phyloP scores from a whole-genome alignment of 2,113 vertebrate genomes.

The Salminus brasiliensis region DNA sequence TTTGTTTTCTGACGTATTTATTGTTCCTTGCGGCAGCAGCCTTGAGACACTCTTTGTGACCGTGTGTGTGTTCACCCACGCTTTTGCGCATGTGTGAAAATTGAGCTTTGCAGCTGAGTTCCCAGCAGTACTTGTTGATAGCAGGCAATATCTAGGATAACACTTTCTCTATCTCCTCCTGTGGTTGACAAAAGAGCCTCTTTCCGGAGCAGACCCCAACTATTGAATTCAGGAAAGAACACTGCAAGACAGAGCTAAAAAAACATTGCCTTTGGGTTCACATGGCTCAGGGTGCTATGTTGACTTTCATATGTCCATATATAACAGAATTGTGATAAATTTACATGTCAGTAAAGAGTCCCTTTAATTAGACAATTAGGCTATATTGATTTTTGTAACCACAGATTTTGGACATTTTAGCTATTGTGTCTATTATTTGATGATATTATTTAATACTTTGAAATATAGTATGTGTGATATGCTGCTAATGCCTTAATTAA shows the following conservation, averaged over 20 bases:
- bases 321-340: not conserved
- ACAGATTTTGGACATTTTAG: no score
- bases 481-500: no score
- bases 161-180: conserved; percentile 23
- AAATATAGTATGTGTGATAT: no score
- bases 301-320: not conserved
- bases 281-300: not conserved
- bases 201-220: not conserved
- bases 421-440: no score
- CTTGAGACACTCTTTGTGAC: conserved; percentile 44
- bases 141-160: conserved; percentile 37
- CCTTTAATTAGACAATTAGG: no score
- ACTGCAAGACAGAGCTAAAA: not conserved
- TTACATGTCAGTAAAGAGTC: no score
- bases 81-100: conserved; percentile 29
- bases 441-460: no score
- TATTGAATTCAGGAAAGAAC: not conserved
- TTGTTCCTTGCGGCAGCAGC: conserved; percentile 33
- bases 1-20: conserved; percentile 42
- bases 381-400: no score
- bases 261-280: not conserved
- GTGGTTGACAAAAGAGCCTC: conserved; percentile 23
- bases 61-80: conserved; percentile 16
- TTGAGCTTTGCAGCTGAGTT: conserved; percentile 23
- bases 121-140: conserved; percentile 42